Percentiles rank a stretch among this genome's conserved stretches.
phyloP scores from a whole-genome alignment of 2,797 vertebrate genomes.

The Typhlichthys subterraneus region DNA sequence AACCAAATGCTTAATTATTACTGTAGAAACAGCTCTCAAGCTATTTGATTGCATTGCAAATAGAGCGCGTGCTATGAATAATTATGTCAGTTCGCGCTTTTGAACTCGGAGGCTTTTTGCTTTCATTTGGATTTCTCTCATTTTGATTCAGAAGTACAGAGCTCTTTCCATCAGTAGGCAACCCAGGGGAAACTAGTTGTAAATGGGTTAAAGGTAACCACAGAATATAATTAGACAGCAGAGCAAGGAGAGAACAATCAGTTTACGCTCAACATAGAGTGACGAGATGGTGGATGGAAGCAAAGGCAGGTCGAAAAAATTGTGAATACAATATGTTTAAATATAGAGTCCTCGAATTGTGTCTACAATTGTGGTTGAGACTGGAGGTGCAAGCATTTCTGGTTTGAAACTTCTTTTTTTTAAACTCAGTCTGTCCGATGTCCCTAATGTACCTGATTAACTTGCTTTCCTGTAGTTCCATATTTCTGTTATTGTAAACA shows the following conservation, averaged over 20 bases:
- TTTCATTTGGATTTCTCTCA: conserved; percentile 6
- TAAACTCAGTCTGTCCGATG: no score
- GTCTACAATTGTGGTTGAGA: no score
- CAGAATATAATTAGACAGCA: conserved; percentile 46
- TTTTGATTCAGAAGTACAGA: conserved; percentile 17
- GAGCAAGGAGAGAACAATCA: conserved; percentile 24
- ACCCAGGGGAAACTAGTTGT: conserved; percentile 25
- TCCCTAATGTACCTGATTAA: no score
- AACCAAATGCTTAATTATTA: conserved; percentile 13
- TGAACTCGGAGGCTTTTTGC: conserved; percentile 40
- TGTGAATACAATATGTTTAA: conserved; percentile 27
- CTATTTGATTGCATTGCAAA: conserved; percentile 26
- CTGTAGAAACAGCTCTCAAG: conserved; percentile 23
- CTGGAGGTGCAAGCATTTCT: no score
- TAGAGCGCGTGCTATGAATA: conserved; percentile 30
- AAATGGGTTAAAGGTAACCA: conserved; percentile 32
- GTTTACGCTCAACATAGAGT: conserved; percentile 13
- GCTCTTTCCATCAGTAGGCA: conserved; percentile 13
- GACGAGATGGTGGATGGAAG: conserved; percentile 48
- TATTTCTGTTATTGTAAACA: no score
- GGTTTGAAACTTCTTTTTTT: no score
- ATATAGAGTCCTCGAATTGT: conserved; percentile 29
- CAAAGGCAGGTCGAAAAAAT: conserved; percentile 32
- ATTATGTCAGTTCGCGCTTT: conserved; percentile 45
- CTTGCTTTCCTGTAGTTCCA: no score